phyloP scores from a whole-genome alignment of 1,140 invertebrate species.

The Diorhabda sublineata region DNA sequence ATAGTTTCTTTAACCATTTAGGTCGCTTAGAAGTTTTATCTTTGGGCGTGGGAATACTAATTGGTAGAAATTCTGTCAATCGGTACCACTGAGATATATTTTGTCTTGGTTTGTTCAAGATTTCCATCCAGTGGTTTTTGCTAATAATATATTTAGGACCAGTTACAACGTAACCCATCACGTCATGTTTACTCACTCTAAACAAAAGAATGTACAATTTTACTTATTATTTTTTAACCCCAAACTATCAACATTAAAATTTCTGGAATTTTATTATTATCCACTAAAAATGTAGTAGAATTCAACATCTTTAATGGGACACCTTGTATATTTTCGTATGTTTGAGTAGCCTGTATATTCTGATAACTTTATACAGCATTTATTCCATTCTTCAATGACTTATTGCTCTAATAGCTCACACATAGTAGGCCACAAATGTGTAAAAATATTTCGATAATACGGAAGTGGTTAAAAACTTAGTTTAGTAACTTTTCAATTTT shows the following conservation, averaged over 20 bases:
- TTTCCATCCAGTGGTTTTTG: conserved; percentile 84
- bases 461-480: no score
- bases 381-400: no score
- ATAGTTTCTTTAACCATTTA: no score
- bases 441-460: no score
- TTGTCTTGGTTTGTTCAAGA: conserved; percentile 79
- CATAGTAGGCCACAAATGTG: no score
- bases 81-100: conserved; percentile 85
- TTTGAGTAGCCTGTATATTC: not conserved
- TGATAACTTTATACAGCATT: no score
- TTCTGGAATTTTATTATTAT: not conserved
- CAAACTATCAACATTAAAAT: not conserved
- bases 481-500: no score
- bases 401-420: no score
- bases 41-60: conserved; percentile 47
- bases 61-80: conserved; percentile 64
- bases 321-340: not conserved
- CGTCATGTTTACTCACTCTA: conserved; percentile 81
- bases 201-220: conserved; percentile 18
- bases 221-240: not conserved
- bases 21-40: no score
- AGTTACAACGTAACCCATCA: conserved; percentile 79
- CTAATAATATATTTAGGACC: conserved; percentile 60
- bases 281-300: not conserved
- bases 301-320: not conserved